Base-by-base conservation (phyloP, 2,888 invertebrate species). In the Nebria brevicollis region DNA sequence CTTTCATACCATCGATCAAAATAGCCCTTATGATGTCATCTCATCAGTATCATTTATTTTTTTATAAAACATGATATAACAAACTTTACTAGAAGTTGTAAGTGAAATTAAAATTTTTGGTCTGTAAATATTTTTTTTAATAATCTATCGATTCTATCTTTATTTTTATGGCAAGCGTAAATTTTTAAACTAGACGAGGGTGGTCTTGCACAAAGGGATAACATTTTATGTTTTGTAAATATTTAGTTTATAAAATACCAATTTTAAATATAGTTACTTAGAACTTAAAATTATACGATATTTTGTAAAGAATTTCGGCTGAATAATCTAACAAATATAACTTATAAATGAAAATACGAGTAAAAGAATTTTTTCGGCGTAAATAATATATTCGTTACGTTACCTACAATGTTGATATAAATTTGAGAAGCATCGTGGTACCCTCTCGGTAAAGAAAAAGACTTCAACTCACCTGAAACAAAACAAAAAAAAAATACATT, bases 381-480 rank as follows among this genome's bases (percentile, higher is more conserved):
- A 34, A 34, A 34, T 34, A 34, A 34, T 34, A 34, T 34, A 34
- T 34, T 0, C 1, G 5, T 34, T 2, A 34, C 65, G 75, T 75
- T 80, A 80, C 80, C 80, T 80, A 65, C 66, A 8, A 64, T 20
- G 42, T 75, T 79, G 66, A 79, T 54, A 74, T 66, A 20, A n/a
- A 79, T 65, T 74, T 80, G 75, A 11, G 72, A 75, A 72, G 80
- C 75, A 68, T 80, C 80, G n/a, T 75, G 80, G 42, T 85, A 88
- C 77, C 87, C 88, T 82, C 90, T 87, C 13, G 90, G 90, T 83
- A 90, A 86, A 41, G 90, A 90, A 86, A 89, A 86, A 82, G 90
- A 89, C 85, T 89, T 90, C 75, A 88, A 91, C 92, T 92, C 92
- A 92, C 92, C 92, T 92, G 90, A 83, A 92, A 89, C 89, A 88